Evolutionary conservation across 1,140 invertebrate species (phyloP), one percentile per base, ranked within the genome.

Genomic region (Hycleus cichorii): DNA sequence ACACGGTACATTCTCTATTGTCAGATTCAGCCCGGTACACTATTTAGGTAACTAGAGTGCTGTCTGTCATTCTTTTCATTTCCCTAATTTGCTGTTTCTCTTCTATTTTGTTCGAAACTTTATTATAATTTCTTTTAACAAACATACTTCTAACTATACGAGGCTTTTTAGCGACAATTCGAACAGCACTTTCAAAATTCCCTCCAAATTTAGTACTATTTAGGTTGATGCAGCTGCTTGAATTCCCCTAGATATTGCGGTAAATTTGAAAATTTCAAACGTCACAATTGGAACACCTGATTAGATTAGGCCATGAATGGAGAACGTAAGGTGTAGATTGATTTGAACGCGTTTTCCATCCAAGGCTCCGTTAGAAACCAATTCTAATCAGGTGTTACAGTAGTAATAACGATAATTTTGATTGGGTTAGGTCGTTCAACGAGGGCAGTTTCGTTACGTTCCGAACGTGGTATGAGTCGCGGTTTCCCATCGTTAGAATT

Each of bases 1-100:
- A 69, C 84, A 87, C 64, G 87, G 87, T 53, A 87, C 87, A 62
- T 79, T 91, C 58, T 89, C 86, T 64, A 81, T 91, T 67, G 87
- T 89, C 60, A 81, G 87, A 61, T 81, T 89, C 74, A 89, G 87
- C 65, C 81, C 83, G 60, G 81, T 86, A 70, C 83, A 85, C 75
- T 80, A 81, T 72, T 76, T 86, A 81, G 76, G 85, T 88, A 76
- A 83, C 69, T 72, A 71, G 64, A 58, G 32, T 32, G 32, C 32
- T 32, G 32, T 32, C 27, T 32, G 7, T 32, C 18, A 18, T 18
- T 58, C 24, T 44, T 47, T 63, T 64, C 39, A 47, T 47, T 64
- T 52, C 54, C 49, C 49, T 51, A 38, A 8, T 44, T 62, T 55
- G n/a, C 8, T 47, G 40, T 62, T 60, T 61, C 18, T 18, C 18